Conservation (phyloP, 1,140 invertebrate genomes). For the Holcopasites calliopsidis region DNA sequence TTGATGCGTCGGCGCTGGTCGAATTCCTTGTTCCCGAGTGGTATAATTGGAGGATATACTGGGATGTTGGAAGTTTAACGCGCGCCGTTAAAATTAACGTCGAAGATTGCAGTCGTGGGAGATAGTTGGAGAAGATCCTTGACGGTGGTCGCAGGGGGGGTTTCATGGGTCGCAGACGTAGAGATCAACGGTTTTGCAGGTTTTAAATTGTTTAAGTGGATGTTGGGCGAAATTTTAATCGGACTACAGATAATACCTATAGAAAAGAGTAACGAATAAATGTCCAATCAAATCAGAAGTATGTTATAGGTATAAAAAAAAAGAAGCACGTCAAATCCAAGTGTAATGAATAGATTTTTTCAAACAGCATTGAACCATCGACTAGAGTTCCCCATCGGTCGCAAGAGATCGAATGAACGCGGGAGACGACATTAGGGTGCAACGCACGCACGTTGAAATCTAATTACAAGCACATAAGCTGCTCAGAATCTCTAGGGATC, state of each 20-base stretch:
- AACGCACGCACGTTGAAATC: constrained; percentile 67
- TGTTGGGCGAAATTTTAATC: no score
- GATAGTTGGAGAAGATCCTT: neutral
- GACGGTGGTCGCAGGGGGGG: no score
- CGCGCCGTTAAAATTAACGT: neutral
- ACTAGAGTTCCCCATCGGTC: neutral
- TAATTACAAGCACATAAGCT: constrained; percentile 71
- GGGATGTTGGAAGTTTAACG: neutral
- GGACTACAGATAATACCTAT: no score
- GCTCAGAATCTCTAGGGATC: constrained; percentile 63
- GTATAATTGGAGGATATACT: neutral
- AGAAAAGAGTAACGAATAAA: no score
- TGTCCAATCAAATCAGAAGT: no score
- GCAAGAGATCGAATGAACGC: constrained; percentile 51
- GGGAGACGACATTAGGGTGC: constrained; percentile 61
- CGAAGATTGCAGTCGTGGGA: neutral
- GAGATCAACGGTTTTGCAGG: no score
- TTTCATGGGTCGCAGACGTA: no score
- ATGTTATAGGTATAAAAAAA: no score
- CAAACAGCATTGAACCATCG: neutral
- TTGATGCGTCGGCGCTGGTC: neutral
- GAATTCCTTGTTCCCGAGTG: neutral
- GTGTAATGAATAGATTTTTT: neutral
- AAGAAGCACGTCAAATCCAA: neutral
- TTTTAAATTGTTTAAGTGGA: no score